These are phyloP conservation scores for Hololepta plana DNA, from an alignment of 2,888 invertebrate genomes.

Conservation along the genomic window DNA sequence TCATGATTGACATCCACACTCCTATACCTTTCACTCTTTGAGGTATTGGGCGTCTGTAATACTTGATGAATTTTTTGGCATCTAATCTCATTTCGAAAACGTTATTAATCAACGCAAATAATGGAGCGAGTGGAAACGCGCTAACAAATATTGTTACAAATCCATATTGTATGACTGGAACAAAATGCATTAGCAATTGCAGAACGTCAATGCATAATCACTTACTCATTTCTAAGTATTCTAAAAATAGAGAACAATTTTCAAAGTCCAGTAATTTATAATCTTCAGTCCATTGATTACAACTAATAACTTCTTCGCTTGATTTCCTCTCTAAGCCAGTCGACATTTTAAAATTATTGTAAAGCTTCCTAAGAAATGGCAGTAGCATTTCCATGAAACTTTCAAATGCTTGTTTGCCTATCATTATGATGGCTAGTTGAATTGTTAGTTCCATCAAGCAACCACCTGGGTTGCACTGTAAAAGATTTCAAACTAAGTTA, in stretches of 20 bases:
- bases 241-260: constrained; percentile 52
- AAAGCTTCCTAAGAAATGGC: constrained; percentile 43
- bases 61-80: constrained; percentile 62
- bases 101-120: constrained; percentile 44
- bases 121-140: constrained; percentile 46
- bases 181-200: constrained; percentile 1
- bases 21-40: constrained; percentile 59
- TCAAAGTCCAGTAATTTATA: constrained; percentile 44
- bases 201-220: too few relatives aligned
- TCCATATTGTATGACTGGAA: constrained; percentile 43
- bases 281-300: constrained; percentile 59
- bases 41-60: constrained; percentile 55
- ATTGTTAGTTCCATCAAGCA: constrained; percentile 74
- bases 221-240: constrained; percentile 75
- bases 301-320: constrained; percentile 28
- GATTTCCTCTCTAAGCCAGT: constrained; percentile 29
- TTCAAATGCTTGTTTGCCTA: constrained; percentile 69
- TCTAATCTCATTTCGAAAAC: constrained; percentile 59
- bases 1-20: constrained; percentile 60
- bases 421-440: constrained; percentile 70
- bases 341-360: constrained; percentile 26
- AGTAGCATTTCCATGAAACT: constrained; percentile 58
- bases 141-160: constrained; percentile 47
- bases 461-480: constrained; percentile 64
- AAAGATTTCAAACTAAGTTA: constrained; percentile 8